Base-by-base conservation (phyloP, 2,113 vertebrate genomes). In the Climacteris rufus region DNA sequence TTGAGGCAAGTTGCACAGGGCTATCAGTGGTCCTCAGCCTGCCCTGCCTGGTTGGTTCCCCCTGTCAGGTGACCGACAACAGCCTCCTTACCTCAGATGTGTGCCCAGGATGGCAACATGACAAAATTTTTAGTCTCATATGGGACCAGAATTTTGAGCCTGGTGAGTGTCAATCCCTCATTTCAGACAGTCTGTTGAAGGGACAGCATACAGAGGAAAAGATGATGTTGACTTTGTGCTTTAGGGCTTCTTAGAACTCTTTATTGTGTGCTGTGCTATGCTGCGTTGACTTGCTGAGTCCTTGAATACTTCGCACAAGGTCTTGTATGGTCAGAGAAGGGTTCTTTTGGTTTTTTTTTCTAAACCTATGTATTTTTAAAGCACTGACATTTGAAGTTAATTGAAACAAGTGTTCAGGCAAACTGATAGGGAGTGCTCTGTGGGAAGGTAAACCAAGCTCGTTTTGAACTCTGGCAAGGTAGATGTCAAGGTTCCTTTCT, bases 61-160 rank as follows among this genome's bases (percentile, higher is more conserved):
- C 4, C 7, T 42, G 5, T 12, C 0, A 0, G 17, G 33, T 59
- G 60, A 65, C 17, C 0, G 3, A 8, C 44, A 0, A 0, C 35
- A 54, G 7, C 10, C 15, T 72, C 31, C 24, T n/a, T 56, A 19
- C 21, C 16, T 50, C 30, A 56, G 13, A 23, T 3, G 7, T 4
- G 2, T 11, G 7, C 13, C 9, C 5, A 1, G 0, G 0, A 11
- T 56, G 40, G n/a, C 18, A 60, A 40, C 24, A n/a, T 3, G 44
- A 63, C 19, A 37, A 12, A 14, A 35, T 68, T 35, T 19, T 76
- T 37, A 47, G 37, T 47, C 50, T 79, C 40, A 12, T 53, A 21
- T 7, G 10, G 49, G 44, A 53, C 15, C 15, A 52, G 44, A 24
- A 44, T 77, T 87, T 69, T 65, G 15, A 90, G 33, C 57, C 37